Evolutionary conservation across 2,113 vertebrate species (phyloP), one percentile per base, ranked within the genome.

Genomic region (Sceloporus undulatus): DNA sequence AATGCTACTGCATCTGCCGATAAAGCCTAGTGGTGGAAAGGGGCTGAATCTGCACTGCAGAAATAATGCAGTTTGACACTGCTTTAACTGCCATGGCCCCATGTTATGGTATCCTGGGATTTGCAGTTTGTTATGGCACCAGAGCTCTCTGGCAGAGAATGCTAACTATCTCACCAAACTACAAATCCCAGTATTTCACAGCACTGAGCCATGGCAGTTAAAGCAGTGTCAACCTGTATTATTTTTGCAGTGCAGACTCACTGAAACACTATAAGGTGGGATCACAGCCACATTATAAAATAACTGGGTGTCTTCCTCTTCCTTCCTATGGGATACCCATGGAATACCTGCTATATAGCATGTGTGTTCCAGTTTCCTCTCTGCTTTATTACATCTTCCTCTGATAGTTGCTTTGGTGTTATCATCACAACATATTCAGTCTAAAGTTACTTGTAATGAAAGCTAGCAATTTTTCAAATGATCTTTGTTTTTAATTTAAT

Each of bases 401-500:
- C 40, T 48, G 76, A 42, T 66, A 48, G 34, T 78, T 1, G 25
- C 66, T 19, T 23, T 68, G 62, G 14, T 79, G 65, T 68, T 86
- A n/a, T 52, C 23, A 79, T 68, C 3, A 66, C 14, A 52, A 85
- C 27, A n/a, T 48, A 83, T 19, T 56, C 29, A 68, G 10, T 34
- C 38, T 74, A 76, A 77, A 38, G 71, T 38, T 77, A 85, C 76
- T 62, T 25, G 38, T 42, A 29, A 48, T 75, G 70, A 52, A 76
- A 11, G 21, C 4, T 27, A 80, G 77, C 4, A 38, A 56, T 74
- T 66, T 77, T 29, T 54, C 62, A 68, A 16, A 1, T 48, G 19
- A 21, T 34, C 85, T 54, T 73, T 34, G 34, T 66, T 52, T 56
- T 78, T 86, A 27, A 79, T 4, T 86, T 54, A 79, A 86, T 34